These are phyloP conservation scores for Glomeris marginata DNA, from an alignment of 2,888 invertebrate species.

Conservation along the genomic window DNA sequence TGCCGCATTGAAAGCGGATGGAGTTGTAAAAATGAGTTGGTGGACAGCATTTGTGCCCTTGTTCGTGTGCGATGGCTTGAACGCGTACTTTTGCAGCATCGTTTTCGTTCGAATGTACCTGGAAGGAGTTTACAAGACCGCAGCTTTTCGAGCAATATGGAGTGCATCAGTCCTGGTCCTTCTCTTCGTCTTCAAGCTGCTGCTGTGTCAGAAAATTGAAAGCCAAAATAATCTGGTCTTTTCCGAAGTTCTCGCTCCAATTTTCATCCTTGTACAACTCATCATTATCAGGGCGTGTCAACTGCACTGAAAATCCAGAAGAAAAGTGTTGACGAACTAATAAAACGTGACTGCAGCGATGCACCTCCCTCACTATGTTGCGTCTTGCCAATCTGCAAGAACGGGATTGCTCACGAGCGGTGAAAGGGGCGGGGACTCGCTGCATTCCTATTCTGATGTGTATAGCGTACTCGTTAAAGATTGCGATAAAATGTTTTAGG, in stretches of 20 bases:
- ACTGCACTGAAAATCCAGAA: constrained; percentile 46
- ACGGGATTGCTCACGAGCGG: no score
- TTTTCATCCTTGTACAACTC: constrained; percentile 76
- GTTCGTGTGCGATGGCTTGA: constrained; percentile 80
- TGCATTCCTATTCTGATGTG: no score
- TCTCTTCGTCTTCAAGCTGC: constrained; percentile 77
- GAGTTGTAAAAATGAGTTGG: constrained; percentile 49
- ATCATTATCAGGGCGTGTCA: constrained; percentile 88
- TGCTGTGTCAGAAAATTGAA: constrained; percentile 72
- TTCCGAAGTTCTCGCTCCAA: constrained; percentile 81
- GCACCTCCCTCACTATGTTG: no score
- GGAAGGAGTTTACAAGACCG: constrained; percentile 49
- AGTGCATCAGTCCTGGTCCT: constrained; percentile 66
- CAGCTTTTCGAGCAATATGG: constrained; percentile 64
- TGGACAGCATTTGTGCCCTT: constrained; percentile 81
- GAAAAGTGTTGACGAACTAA: no score
- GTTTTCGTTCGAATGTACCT: constrained; percentile 83
- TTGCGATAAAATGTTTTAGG: no score
- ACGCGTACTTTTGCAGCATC: constrained; percentile 88
- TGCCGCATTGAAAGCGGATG: constrained; percentile 62
- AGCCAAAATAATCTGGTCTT: constrained; percentile 68
- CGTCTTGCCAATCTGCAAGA: no score
- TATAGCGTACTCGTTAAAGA: no score
- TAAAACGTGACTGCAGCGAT: neutral
- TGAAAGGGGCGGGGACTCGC: no score